Evolutionary conservation across 30 jellyfish, hydroid and myxozoan genomes (phyloP).

Genomic region (Mastigias papua): DNA sequence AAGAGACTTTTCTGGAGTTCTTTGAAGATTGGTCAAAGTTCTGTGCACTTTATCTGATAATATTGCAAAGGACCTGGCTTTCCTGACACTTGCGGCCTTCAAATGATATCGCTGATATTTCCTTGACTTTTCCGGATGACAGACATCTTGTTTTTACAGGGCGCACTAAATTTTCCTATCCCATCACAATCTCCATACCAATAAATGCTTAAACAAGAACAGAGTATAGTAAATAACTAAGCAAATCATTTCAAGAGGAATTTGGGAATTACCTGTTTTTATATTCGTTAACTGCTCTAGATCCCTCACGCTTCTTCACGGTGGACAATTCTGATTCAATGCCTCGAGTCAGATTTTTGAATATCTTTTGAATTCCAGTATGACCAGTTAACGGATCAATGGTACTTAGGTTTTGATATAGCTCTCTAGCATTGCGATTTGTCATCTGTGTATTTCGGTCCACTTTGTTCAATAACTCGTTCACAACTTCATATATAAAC

Average conservation of each 20-base stretch:
- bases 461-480: constrained; percentile 40
- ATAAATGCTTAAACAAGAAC: too few species aligned
- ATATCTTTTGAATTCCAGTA: constrained; percentile 72
- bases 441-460: constrained; percentile 47
- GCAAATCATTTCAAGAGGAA: neutral
- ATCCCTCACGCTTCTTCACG: constrained; percentile 57
- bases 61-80: too few species aligned
- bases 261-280: constrained; percentile 64
- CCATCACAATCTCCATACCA: too few species aligned
- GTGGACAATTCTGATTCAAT: constrained; percentile 27
- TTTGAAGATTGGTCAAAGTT: too few species aligned
- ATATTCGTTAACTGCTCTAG: constrained; percentile 66
- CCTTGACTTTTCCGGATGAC: too few species aligned
- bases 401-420: constrained; percentile 22
- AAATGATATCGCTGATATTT: too few species aligned
- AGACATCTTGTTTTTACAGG: too few species aligned
- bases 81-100: too few species aligned
- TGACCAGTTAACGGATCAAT: constrained; percentile 76
- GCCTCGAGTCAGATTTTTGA: constrained; percentile 52
- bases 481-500: constrained; percentile 78
- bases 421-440: constrained; percentile 54
- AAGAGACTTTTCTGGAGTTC: too few species aligned
- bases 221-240: too few species aligned
- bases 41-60: too few species aligned
- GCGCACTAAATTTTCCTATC: too few species aligned